These are phyloP conservation scores for Micronisus gabar DNA, from an alignment of 2,113 vertebrate genomes.

Conservation along the genomic window DNA sequence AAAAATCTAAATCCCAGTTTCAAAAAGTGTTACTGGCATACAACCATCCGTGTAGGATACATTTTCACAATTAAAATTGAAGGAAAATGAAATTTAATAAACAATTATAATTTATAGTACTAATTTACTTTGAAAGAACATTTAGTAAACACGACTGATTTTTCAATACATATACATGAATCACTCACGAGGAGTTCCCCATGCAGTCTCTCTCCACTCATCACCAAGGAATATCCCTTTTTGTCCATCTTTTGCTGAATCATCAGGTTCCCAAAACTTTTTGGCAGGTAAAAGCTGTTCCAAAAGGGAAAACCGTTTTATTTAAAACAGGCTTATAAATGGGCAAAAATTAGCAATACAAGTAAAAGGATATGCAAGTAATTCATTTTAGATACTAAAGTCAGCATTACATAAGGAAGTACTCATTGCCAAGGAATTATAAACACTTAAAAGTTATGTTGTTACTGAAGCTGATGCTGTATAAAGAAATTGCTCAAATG, in stretches of 20 bases:
- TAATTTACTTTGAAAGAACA: background rate
- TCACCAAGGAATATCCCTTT: constrained; percentile 98
- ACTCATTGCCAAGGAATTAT: background rate
- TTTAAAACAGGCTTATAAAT: background rate
- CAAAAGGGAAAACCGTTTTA: background rate
- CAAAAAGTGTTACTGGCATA: background rate
- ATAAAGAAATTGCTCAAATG: background rate
- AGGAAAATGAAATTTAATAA: background rate
- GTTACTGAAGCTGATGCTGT: background rate
- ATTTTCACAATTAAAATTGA: background rate
- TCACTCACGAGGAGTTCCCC: constrained; percentile 95
- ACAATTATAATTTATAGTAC: background rate
- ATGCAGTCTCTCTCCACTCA: constrained; percentile 96
- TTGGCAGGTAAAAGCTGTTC: constrained; percentile 93
- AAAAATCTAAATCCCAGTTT: background rate
- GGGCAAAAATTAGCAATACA: background rate
- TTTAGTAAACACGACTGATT: background rate
- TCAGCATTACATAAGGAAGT: background rate
- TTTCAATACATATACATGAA: background rate
- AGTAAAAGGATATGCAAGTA: background rate
- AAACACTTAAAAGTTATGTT: background rate
- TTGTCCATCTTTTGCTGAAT: constrained; percentile 95
- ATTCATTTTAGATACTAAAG: background rate
- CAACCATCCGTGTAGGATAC: background rate
- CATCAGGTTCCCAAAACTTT: constrained; percentile 99